Conservation (phyloP, 2,113 vertebrate species). For the Perognathus longimembris region DNA sequence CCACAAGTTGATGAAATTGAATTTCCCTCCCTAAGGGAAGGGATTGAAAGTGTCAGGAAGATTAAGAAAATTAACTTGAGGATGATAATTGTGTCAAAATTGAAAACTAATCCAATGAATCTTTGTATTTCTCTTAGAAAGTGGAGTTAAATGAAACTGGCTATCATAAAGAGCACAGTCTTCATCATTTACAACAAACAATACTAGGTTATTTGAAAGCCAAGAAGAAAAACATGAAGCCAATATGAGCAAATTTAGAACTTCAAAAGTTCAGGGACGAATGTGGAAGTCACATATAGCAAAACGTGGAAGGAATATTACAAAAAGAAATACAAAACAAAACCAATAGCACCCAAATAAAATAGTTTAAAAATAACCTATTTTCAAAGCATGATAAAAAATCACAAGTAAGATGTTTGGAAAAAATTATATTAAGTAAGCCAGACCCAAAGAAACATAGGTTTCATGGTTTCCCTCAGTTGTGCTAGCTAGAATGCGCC, state of each 20-base stretch:
- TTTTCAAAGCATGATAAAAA: not conserved
- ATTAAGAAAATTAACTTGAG: conserved; percentile 62
- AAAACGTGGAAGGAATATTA: conserved; percentile 38
- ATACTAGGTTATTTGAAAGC: not conserved
- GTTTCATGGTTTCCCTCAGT: too few relatives aligned
- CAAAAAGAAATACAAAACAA: conserved; percentile 1
- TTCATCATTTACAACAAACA: not conserved
- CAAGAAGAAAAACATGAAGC: conserved; percentile 14
- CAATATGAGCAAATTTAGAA: not conserved
- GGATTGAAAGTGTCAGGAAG: conserved; percentile 65
- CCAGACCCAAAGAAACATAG: too few relatives aligned
- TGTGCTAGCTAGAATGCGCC: too few relatives aligned
- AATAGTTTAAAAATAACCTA: not conserved
- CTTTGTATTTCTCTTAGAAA: conserved; percentile 20
- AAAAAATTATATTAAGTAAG: too few relatives aligned
- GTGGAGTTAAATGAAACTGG: not conserved
- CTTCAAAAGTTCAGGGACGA: conserved; percentile 24
- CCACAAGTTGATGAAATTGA: conserved; percentile 55
- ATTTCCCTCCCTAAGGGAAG: conserved; percentile 42
- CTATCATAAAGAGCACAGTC: conserved; percentile 6
- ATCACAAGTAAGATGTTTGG: not conserved
- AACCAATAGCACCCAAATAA: conserved; percentile 5
- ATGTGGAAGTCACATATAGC: not conserved
- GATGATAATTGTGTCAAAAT: conserved; percentile 48
- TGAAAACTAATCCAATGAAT: conserved; percentile 18